Evolutionary conservation across 2,113 vertebrate species (phyloP), one percentile per base, ranked within the genome.

Genomic region (Strix aluco): DNA sequence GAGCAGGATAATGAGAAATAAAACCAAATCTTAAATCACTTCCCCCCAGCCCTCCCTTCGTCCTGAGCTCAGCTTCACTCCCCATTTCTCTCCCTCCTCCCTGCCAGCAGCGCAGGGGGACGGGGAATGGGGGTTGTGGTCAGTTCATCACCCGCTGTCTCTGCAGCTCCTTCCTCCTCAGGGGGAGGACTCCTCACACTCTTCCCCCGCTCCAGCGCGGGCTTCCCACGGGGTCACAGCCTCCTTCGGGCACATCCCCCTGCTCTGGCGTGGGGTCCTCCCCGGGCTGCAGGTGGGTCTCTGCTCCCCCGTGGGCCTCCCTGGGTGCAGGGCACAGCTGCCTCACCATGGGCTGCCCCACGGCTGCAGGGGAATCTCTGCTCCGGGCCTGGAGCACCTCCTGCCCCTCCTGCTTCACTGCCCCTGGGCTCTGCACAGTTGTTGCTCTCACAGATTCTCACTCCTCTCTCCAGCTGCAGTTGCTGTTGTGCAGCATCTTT

Each of bases 311-410:
- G 3, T 1, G 14, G 17, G 15, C 16, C 38, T 47, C 46, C 11
- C 1, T 7, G 59, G 20, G 25, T 38, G 15, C 47, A 44, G n/a
- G 10, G n/a, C 21, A 13, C 21, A 27, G 21, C 40, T 55, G 5
- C n/a, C 22, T 27, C n/a, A 1, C n/a, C 2, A 0, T 3, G 4
- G 12, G 2, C 15, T 32, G 7, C 25, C 21, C 32, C 25, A 29
- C 2, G 2, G 10, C 25, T 63, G 5, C 19, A 13, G 20, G 36
- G 29, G 6, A 54, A n/a, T 5, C 32, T 44, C 44, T 30, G 25
- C 9, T 59, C 67, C 19, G 16, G 46, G 18, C 46, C 46, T 47
- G 46, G 18, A 47, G 46, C 46, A 18, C 46, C 46, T 47, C 46
- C 46, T 47, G 46, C 46, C 46, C 46, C 46, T 47, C 46, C 46